Evolutionary conservation across 2,797 vertebrate species (phyloP).

Genomic region (Hippopotamyrus pictus): DNA sequence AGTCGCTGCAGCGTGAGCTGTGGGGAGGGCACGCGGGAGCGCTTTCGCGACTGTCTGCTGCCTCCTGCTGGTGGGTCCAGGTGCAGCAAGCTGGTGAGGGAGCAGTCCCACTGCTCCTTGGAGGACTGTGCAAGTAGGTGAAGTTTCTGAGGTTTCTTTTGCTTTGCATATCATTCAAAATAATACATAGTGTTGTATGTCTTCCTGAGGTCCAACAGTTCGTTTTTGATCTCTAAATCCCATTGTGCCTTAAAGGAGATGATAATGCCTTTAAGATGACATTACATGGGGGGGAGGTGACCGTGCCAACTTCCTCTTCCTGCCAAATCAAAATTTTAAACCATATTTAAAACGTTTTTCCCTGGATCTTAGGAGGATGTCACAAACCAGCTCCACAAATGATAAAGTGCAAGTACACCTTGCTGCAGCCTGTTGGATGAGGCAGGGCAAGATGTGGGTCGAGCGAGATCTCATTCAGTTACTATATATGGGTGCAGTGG

Average conservation of each 20-base stretch:
- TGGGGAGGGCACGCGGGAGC: slow-evolving; percentile 81
- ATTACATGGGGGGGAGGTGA: background rate
- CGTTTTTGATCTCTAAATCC: background rate
- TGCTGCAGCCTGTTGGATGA: background rate
- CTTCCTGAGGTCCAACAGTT: background rate
- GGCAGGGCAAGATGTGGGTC: background rate
- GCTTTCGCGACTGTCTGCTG: slow-evolving; percentile 73
- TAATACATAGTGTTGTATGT: background rate
- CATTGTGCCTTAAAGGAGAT: background rate
- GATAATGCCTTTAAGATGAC: background rate
- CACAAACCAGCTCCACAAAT: background rate
- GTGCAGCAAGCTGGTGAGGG: slow-evolving; percentile 70
- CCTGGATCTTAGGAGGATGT: background rate
- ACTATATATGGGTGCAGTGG: background rate
- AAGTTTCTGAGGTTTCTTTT: background rate
- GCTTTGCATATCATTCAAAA: background rate
- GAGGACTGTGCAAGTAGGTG: slow-evolving; percentile 74
- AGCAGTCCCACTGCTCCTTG: slow-evolving; percentile 83
- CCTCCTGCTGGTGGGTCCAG: slow-evolving; percentile 59
- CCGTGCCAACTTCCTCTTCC: background rate
- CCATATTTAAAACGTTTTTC: background rate
- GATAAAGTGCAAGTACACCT: background rate
- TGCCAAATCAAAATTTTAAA: background rate
- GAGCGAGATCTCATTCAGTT: background rate
- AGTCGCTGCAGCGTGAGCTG: slow-evolving; percentile 84